These are phyloP conservation scores for Eretmochelys imbricata DNA, from an alignment of 2,113 vertebrate species.

Conservation along the genomic window DNA sequence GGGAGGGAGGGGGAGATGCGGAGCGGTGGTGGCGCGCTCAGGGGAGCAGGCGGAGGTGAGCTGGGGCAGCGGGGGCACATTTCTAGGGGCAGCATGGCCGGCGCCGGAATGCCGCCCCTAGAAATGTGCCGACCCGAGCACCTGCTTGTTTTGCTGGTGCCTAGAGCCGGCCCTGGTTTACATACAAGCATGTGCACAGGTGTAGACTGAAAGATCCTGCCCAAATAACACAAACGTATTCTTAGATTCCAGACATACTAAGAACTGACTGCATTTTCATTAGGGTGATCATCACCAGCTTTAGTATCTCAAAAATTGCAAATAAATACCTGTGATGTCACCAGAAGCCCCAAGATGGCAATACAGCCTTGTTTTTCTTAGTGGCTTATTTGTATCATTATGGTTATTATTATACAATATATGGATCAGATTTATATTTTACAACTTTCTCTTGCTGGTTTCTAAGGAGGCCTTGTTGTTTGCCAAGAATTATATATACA, in stretches of 20 bases:
- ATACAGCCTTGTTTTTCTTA: slow-evolving; percentile 61
- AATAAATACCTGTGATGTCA: slow-evolving; percentile 52
- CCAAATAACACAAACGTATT: background rate
- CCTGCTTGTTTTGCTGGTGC: no score
- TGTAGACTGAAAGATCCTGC: background rate
- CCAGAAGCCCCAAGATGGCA: slow-evolving; percentile 71
- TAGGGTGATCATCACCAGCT: background rate
- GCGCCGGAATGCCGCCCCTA: no score
- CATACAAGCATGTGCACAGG: background rate
- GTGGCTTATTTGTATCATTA: background rate
- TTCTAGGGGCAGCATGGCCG: no score
- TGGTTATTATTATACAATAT: background rate
- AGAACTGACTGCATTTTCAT: background rate
- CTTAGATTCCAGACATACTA: background rate
- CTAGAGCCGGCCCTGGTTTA: no score
- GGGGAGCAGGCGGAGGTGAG: no score
- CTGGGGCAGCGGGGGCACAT: no score
- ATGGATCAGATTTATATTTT: background rate
- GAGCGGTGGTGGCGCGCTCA: no score
- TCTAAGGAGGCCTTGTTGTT: slow-evolving; percentile 10
- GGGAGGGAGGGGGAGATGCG: no score
- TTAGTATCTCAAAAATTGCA: background rate
- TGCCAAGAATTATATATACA: slow-evolving; percentile 2
- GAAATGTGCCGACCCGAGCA: no score
- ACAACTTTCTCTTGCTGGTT: slow-evolving; percentile 39